Conservation (phyloP, 2,797 vertebrate species). For the Rousettus madagascariensis region DNA sequence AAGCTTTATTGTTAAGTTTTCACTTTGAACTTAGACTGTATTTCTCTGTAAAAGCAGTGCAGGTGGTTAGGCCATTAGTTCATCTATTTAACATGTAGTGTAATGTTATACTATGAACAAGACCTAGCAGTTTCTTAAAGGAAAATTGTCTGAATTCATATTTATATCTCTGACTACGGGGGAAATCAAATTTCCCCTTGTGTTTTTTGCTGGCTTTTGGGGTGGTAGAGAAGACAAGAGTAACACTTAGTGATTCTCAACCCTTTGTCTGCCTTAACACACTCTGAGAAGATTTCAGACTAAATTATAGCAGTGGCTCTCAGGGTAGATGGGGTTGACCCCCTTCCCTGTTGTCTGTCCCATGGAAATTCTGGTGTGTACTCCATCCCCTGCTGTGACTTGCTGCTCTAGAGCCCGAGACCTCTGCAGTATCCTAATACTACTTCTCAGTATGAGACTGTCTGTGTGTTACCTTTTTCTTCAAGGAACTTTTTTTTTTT, state of each 20-base stretch:
- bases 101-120: not conserved
- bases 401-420: not conserved
- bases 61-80: not conserved
- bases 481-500: not conserved
- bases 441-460: not conserved
- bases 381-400: not conserved
- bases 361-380: not conserved
- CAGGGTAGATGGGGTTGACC: not conserved
- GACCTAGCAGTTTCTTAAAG: not conserved
- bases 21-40: not conserved
- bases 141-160: conserved; percentile 17
- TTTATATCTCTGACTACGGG: not conserved
- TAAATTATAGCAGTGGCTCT: not conserved
- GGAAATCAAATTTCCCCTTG: not conserved
- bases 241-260: not conserved
- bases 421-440: not conserved
- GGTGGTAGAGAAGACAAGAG: not conserved
- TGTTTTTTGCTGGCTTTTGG: not conserved
- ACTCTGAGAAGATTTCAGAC: not conserved
- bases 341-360: not conserved
- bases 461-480: not conserved
- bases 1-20: conserved; percentile 10
- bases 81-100: not conserved
- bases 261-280: not conserved
- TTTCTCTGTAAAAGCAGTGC: not conserved